Conservation (phyloP, 2,888 invertebrate species). For the Arge pagana region DNA sequence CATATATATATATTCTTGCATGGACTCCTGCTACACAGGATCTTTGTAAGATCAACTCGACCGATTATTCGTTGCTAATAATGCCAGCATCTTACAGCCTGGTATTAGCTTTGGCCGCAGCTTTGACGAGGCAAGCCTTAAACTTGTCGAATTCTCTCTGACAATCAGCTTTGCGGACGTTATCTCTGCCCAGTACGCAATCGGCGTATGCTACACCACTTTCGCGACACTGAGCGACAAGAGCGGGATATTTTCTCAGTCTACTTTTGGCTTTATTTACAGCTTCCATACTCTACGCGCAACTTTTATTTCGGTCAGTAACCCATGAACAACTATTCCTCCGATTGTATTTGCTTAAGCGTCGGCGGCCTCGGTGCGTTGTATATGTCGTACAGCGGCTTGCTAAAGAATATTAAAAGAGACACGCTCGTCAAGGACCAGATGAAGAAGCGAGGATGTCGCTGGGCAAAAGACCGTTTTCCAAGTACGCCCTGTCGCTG, state of each 20-base stretch:
- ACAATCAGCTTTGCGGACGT: conserved; percentile 75
- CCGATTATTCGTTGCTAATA: no score
- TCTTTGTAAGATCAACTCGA: no score
- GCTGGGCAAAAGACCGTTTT: conserved; percentile 65
- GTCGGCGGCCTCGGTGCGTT: conserved; percentile 23
- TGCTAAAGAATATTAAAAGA: conserved; percentile 69
- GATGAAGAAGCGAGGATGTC: conserved; percentile 66
- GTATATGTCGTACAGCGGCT: conserved; percentile 68
- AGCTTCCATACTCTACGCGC: conserved; percentile 69
- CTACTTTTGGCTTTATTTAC: conserved; percentile 76
- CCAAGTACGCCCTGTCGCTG: conserved; percentile 48
- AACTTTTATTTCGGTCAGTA: conserved; percentile 28
- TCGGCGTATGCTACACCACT: conserved; percentile 75
- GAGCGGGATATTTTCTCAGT: conserved; percentile 73
- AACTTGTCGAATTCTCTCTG: conserved; percentile 78
- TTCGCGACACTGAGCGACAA: conserved; percentile 74
- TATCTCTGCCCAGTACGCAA: conserved; percentile 76
- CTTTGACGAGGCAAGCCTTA: conserved; percentile 72
- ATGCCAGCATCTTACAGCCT: conserved; percentile 71
- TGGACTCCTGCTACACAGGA: no score
- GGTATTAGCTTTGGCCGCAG: conserved; percentile 71
- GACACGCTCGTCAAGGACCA: conserved; percentile 49
- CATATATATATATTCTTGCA: no score
- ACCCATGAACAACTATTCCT: background rate
- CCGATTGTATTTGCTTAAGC: background rate